Conservation (phyloP, 2,888 invertebrate species). For the Willowsia nigromaculata region DNA sequence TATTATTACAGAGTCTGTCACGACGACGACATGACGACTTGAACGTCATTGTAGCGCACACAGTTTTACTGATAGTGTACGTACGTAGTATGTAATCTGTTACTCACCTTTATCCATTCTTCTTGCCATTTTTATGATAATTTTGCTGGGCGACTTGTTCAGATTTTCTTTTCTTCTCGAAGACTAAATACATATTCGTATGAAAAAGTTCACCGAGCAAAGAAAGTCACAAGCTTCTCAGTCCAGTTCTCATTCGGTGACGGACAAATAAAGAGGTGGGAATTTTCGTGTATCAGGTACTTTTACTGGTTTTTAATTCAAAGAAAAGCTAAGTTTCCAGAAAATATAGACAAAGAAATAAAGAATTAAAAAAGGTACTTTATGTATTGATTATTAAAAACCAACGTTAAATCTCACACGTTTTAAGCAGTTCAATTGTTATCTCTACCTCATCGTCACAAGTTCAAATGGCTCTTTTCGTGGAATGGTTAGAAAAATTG, state of each 20-base stretch:
- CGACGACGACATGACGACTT: neutral
- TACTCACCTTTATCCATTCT: neutral
- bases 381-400: no score
- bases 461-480: no score
- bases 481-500: no score
- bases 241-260: slow-evolving; percentile 26
- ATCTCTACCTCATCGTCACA: no score
- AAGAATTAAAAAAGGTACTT: no score
- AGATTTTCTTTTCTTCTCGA: slow-evolving; percentile 1
- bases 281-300: neutral
- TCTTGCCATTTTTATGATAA: slow-evolving; percentile 28
- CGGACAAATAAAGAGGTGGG: slow-evolving; percentile 27
- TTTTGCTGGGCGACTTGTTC: neutral
- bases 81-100: slow-evolving; percentile 21
- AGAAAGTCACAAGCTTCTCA: neutral
- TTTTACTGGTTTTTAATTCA: no score
- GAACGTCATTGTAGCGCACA: neutral
- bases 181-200: neutral
- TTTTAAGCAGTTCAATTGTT: no score
- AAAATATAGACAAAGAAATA: neutral
- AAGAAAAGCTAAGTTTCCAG: neutral
- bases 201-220: neutral
- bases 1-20: neutral
- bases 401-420: no score
- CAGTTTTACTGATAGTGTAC: no score